Base-by-base conservation (phyloP, 2,888 invertebrate genomes). In the Strigamia crassipes region DNA sequence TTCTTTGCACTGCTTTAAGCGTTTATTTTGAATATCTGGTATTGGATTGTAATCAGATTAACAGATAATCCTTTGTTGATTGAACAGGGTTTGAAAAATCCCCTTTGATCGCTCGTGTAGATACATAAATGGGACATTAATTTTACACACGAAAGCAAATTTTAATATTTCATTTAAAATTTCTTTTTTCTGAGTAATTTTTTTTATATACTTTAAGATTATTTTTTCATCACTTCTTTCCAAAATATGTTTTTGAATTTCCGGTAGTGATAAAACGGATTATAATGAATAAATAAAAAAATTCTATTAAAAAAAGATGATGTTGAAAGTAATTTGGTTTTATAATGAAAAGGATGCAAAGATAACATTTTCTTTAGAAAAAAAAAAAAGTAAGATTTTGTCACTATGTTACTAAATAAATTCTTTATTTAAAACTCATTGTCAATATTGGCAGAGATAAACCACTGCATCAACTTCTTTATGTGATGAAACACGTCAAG, bases 261-360 rank as follows among this genome's bases (percentile, higher is more conserved):
- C 46, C 46, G 46, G 6, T 42, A 42, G 15, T 42, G 42, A 42
- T 42, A 42, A 42, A 42, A 10, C 12, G 61, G 61, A n/a, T 61
- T n/a, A 61, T n/a, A 61, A 61, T 27, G 27, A 38, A 9, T 38
- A 23, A 66, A 23, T 23, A 8, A 23, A 21, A 21, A 66, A n/a
- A 18, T 66, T 66, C 18, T 21, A 21, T 66, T n/a, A 18, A 18
- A 21, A n/a, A 18, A 66, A 12, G 23, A 3, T 46, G 13, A 46
- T n/a, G 13, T 46, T 46, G n/a, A 23, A 66, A 66, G 61, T 66
- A 66, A 66, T 66, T 66, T 66, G 61, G 5, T 66, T 66, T 66
- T 66, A 23, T 66, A 66, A 66, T 66, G 61, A 46, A 46, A 46
- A 5, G 46, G 46, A 66, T 21, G 3, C 61, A 8, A 46, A 23